Conservation (phyloP, 2,888 invertebrate species). For the Dryococelus australis region DNA sequence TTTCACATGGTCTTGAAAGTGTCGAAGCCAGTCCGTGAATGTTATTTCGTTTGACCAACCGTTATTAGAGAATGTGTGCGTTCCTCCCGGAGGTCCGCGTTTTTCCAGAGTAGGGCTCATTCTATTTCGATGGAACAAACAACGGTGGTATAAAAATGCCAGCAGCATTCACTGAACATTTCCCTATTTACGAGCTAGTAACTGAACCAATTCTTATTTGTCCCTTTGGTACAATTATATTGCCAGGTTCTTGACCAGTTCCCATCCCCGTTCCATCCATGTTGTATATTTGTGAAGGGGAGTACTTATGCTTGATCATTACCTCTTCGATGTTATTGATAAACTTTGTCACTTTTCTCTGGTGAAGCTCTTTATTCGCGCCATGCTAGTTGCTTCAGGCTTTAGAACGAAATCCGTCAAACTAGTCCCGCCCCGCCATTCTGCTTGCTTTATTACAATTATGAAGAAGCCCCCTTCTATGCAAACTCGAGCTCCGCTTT, state of each 20-base stretch:
- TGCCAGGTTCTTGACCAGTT: background rate
- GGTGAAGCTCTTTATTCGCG: too few relatives aligned
- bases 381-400: background rate
- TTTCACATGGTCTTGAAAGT: background rate
- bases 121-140: background rate
- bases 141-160: background rate
- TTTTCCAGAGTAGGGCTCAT: conserved; percentile 1
- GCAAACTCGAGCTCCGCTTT: background rate
- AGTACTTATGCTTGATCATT: background rate
- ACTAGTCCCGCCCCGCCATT: background rate
- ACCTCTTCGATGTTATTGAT: too few relatives aligned
- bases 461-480: background rate
- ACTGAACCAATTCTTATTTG: background rate
- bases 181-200: background rate
- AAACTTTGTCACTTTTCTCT: too few relatives aligned
- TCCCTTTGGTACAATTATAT: background rate
- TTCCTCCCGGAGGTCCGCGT: background rate
- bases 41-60: too few relatives aligned
- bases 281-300: background rate
- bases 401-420: conserved; percentile 7
- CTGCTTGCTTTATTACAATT: background rate
- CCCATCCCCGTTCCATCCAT: background rate
- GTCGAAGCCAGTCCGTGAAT: too few relatives aligned
- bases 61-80: background rate
- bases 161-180: background rate